These are phyloP conservation scores for Atopsyche davidsoni DNA, from an alignment of 1,140 invertebrate genomes.

Conservation along the genomic window DNA sequence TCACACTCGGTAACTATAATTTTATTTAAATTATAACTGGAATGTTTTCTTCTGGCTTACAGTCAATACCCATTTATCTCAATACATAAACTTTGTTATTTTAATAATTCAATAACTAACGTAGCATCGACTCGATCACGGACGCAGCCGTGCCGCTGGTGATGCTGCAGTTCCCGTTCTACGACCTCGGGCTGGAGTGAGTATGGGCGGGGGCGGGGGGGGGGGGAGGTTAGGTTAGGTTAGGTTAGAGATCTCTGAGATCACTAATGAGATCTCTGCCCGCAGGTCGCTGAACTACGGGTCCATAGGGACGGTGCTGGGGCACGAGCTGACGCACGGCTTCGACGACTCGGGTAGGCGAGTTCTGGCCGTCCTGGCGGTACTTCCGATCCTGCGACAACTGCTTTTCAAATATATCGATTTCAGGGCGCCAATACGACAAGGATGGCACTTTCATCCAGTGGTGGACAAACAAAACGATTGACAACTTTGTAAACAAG, in stretches of 20 bases:
- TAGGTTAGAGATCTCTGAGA: no score
- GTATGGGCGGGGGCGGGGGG: no score
- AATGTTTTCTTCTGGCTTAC: no score
- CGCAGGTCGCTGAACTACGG: slow-evolving; percentile 78
- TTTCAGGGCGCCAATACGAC: slow-evolving; percentile 63
- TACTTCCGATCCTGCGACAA: background rate
- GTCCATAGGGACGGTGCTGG: slow-evolving; percentile 70
- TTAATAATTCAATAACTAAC: background rate
- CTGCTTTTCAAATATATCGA: background rate
- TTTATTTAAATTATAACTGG: no score
- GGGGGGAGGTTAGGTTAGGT: no score
- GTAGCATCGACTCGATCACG: slow-evolving; percentile 31
- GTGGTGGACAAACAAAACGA: slow-evolving; percentile 84
- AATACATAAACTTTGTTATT: no score
- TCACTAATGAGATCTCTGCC: no score
- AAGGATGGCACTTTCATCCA: slow-evolving; percentile 64
- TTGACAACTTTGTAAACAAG: slow-evolving; percentile 58
- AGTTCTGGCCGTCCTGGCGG: background rate
- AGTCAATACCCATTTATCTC: no score
- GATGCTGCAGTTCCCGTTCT: slow-evolving; percentile 69
- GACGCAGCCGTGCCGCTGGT: slow-evolving; percentile 67
- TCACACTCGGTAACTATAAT: no score
- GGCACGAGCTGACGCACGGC: slow-evolving; percentile 81
- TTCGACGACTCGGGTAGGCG: slow-evolving; percentile 69
- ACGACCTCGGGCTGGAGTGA: slow-evolving; percentile 59